Conservation (phyloP, 1,140 invertebrate species). For the Bombus difficillimus region DNA sequence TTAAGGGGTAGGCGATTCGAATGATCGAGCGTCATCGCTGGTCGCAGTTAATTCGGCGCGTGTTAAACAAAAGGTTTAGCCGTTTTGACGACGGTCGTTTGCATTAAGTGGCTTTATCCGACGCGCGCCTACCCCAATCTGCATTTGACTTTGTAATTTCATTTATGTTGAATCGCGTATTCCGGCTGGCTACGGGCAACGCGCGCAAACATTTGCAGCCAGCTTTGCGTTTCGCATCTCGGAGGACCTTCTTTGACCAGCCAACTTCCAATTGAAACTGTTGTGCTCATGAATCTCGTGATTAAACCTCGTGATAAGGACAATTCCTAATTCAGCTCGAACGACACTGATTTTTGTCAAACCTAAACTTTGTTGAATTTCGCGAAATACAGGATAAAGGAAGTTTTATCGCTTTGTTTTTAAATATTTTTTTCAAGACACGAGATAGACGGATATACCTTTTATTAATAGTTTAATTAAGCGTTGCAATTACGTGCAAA, state of each 20-base stretch:
- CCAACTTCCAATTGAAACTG: constrained; percentile 11
- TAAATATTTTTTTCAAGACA: too few species aligned
- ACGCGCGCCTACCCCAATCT: constrained; percentile 15
- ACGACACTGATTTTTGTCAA: background rate
- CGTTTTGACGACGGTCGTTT: constrained; percentile 50
- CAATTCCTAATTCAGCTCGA: background rate
- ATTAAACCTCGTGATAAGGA: too few species aligned
- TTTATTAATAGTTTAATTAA: too few species aligned
- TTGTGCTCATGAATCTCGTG: background rate
- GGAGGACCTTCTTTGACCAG: background rate
- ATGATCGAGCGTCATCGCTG: background rate
- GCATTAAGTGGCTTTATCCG: constrained; percentile 46
- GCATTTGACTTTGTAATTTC: constrained; percentile 56
- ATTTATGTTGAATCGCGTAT: constrained; percentile 43
- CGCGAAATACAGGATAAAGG: too few species aligned
- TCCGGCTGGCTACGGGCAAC: background rate
- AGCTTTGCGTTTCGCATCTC: background rate
- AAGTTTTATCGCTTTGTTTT: too few species aligned
- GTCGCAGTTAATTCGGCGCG: constrained; percentile 18
- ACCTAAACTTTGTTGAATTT: background rate
- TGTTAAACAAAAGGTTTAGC: constrained; percentile 44
- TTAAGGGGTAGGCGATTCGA: background rate
- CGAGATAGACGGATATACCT: too few species aligned
- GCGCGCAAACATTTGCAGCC: constrained; percentile 22
- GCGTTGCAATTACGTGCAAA: too few species aligned